Evolutionary conservation across 1,140 invertebrate species (phyloP).

Genomic region (Popillia japonica): DNA sequence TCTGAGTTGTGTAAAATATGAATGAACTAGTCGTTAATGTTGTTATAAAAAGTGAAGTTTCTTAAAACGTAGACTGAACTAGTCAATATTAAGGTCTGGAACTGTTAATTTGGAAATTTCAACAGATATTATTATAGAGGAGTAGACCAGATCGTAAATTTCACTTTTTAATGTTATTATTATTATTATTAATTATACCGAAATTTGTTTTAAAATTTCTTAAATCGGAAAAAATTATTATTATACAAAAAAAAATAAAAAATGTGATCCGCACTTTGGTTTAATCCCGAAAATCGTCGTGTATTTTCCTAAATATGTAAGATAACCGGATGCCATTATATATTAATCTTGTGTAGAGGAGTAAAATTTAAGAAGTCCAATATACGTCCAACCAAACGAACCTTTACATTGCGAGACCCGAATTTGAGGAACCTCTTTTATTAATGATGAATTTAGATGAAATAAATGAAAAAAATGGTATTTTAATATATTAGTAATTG

Average conservation of each 20-base stretch:
- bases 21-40: slow-evolving; percentile 3
- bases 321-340: background rate
- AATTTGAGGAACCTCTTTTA: background rate
- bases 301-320: background rate
- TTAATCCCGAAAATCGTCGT: background rate
- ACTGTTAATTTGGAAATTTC: no score
- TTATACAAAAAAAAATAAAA: background rate
- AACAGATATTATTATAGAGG: no score
- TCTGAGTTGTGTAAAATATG: background rate
- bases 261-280: background rate
- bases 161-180: slow-evolving; percentile 15
- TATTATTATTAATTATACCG: background rate
- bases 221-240: no score
- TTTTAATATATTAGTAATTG: slow-evolving; percentile 26
- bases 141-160: background rate
- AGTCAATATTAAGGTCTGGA: background rate
- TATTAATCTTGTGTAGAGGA: background rate
- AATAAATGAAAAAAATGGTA: background rate
- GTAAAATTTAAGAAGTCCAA: background rate
- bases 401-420: background rate
- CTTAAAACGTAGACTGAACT: background rate
- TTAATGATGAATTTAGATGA: background rate
- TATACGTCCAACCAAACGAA: background rate
- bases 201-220: slow-evolving; percentile 40
- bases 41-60: slow-evolving; percentile 21